Conservation (phyloP, 1,140 invertebrate species). For the Hylaeus anthracinus region DNA sequence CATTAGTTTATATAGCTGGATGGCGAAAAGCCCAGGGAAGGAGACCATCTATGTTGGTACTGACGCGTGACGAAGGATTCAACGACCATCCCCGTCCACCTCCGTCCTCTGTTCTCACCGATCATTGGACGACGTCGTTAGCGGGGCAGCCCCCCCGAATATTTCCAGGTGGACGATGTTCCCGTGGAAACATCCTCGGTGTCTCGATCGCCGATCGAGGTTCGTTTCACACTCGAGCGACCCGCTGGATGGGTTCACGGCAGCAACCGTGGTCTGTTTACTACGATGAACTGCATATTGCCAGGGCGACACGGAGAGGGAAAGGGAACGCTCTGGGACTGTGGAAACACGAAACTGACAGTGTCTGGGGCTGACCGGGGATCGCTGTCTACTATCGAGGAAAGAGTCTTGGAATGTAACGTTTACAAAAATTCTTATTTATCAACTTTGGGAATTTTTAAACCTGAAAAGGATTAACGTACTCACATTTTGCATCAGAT, state of each 20-base stretch:
- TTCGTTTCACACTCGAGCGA: slow-evolving; percentile 58
- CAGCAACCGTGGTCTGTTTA: slow-evolving; percentile 6
- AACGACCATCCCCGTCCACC: slow-evolving; percentile 55
- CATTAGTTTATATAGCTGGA: slow-evolving; percentile 76
- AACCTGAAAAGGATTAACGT: too few species aligned
- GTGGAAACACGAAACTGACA: neutral
- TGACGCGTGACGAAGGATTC: slow-evolving; percentile 75
- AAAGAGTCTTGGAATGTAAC: too few species aligned
- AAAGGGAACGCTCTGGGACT: neutral
- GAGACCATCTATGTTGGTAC: slow-evolving; percentile 74
- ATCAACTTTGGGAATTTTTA: too few species aligned
- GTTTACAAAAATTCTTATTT: too few species aligned
- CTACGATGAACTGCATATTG: neutral
- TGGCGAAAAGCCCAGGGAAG: slow-evolving; percentile 64
- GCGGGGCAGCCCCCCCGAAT: slow-evolving; percentile 32
- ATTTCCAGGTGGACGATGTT: slow-evolving; percentile 25
- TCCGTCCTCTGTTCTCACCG: slow-evolving; percentile 34
- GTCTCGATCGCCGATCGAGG: slow-evolving; percentile 40
- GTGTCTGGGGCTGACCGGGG: too few species aligned
- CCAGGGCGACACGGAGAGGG: neutral
- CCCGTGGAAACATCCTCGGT: neutral
- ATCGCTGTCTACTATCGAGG: too few species aligned
- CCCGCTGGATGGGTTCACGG: neutral
- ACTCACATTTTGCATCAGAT: too few species aligned
- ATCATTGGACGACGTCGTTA: slow-evolving; percentile 58